Percentiles rank a stretch among this genome's conserved stretches.
Conservation (phyloP, 2,113 vertebrate genomes). For the Fulmarus glacialis region DNA sequence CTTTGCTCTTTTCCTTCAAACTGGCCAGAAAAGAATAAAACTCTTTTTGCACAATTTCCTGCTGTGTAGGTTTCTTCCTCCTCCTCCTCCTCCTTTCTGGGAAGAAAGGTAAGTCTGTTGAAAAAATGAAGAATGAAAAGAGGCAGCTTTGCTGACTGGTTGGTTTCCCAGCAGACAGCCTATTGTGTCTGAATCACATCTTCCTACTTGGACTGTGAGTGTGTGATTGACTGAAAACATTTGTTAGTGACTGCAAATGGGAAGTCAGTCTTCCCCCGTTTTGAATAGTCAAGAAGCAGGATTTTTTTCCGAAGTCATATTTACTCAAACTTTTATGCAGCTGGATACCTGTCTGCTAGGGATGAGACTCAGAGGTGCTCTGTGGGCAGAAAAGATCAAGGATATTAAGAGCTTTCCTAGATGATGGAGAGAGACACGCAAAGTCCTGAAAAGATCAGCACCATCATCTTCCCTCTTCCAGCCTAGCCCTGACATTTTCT, state of each 20-base stretch:
- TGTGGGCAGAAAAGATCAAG: background rate
- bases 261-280: background rate
- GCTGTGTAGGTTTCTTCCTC: background rate
- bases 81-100: constrained; percentile 20
- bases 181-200: constrained; percentile 21
- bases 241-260: background rate
- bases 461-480: background rate
- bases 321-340: background rate
- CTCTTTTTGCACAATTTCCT: constrained; percentile 10
- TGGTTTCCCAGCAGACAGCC: constrained; percentile 27
- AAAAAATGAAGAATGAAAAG: constrained; percentile 3
- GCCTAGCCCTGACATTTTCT: background rate
- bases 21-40: constrained; percentile 14
- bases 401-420: background rate
- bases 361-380: background rate
- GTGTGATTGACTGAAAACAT: constrained; percentile 52
- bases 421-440: background rate
- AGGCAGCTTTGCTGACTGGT: constrained; percentile 31
- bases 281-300: background rate
- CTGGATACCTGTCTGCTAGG: background rate
- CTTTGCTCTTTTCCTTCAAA: constrained; percentile 53
- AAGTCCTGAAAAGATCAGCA: background rate
- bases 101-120: constrained; percentile 26
- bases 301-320: background rate
- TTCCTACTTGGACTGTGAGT: constrained; percentile 39